These are phyloP conservation scores for Tinamus guttatus DNA, from an alignment of 2,113 vertebrate species.

Conservation along the genomic window DNA sequence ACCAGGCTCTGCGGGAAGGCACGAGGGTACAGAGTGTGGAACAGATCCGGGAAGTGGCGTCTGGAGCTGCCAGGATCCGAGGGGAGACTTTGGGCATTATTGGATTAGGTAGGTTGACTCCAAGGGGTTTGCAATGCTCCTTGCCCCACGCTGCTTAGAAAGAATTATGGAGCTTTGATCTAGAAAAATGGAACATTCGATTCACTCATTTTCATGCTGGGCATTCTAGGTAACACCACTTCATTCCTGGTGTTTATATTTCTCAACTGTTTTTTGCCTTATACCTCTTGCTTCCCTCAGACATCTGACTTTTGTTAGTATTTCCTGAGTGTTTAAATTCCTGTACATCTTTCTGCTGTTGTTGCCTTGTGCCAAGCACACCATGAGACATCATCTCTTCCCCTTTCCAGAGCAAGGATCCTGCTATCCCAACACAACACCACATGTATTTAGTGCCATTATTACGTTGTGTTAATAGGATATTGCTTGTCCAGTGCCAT, in stretches of 20 bases:
- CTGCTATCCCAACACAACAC: not conserved
- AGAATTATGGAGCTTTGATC: not conserved
- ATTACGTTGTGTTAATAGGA: not conserved
- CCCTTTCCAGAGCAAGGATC: not conserved
- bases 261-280: not conserved
- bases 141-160: fast-evolving
- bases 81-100: conserved; percentile 98
- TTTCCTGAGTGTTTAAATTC: not conserved
- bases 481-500: not conserved
- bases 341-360: not conserved
- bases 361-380: not conserved
- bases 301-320: not conserved
- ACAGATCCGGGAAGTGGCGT: conserved; percentile 97
- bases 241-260: fast-evolving
- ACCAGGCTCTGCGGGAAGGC: conserved; percentile 95
- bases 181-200: fast-evolving
- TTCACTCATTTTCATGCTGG: not conserved
- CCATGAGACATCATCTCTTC: not conserved
- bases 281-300: not conserved
- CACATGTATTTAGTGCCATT: not conserved
- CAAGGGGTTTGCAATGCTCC: fast-evolving
- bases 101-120: conserved; percentile 82
- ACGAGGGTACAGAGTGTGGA: conserved; percentile 95
- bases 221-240: not conserved
- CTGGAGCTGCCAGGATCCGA: conserved; percentile 93